Percentiles rank a stretch among this genome's conserved stretches.
These are phyloP conservation scores for Hypotaenidia philippensis DNA, from an alignment of 2,797 vertebrate species.

Conservation along the genomic window DNA sequence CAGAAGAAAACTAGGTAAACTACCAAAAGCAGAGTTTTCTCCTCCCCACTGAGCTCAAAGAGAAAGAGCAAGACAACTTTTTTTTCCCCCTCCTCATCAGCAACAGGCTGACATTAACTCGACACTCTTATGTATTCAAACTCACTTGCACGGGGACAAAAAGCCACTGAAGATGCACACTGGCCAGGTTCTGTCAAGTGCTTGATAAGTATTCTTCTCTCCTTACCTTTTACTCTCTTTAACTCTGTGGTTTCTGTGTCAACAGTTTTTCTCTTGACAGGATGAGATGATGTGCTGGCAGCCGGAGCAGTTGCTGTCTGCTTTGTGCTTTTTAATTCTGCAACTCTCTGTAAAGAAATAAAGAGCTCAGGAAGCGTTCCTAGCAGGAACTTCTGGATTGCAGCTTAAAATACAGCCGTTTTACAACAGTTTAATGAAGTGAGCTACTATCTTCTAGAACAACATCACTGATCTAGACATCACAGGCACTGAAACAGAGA, in stretches of 20 bases:
- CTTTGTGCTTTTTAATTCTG: slow-evolving; percentile 83
- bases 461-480: neutral
- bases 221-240: slow-evolving; percentile 79
- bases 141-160: neutral
- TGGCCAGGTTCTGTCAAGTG: neutral
- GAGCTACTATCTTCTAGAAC: neutral
- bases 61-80: neutral
- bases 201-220: neutral
- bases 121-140: neutral
- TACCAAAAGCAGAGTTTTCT: neutral
- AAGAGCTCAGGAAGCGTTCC: neutral
- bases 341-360: slow-evolving; percentile 74
- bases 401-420: neutral
- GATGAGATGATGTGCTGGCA: slow-evolving; percentile 45
- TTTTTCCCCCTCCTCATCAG: neutral
- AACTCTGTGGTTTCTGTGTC: slow-evolving; percentile 62
- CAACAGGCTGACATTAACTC: neutral
- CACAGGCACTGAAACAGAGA: neutral
- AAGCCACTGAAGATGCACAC: neutral
- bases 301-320: neutral
- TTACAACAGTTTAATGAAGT: neutral
- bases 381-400: neutral
- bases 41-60: neutral
- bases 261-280: slow-evolving; percentile 83
- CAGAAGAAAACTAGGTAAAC: neutral